These are phyloP conservation scores for Blomia tropicalis DNA, from an alignment of 2,888 invertebrate species.

Conservation along the genomic window DNA sequence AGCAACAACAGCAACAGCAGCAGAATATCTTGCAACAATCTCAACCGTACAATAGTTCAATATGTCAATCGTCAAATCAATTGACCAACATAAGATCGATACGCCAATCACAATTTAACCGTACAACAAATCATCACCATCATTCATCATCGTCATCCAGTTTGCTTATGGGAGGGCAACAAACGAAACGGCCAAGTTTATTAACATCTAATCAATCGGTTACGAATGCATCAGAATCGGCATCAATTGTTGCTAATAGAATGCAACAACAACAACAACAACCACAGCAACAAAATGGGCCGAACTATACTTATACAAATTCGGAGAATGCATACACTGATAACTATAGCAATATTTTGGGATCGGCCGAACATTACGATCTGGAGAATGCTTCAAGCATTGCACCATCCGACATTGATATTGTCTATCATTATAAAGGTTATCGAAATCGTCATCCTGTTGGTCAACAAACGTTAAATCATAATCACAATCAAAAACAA, in stretches of 20 bases:
- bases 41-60: neutral
- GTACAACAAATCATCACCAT: neutral
- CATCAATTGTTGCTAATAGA: neutral
- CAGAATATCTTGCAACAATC: neutral
- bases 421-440: slow-evolving; percentile 85
- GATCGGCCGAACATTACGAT: slow-evolving; percentile 76
- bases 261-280: neutral
- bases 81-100: too few relatives aligned
- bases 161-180: too few relatives aligned
- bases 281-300: slow-evolving; percentile 1
- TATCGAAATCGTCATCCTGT: slow-evolving; percentile 67
- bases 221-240: neutral
- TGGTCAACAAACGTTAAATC: slow-evolving; percentile 35
- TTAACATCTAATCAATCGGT: neutral
- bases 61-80: neutral
- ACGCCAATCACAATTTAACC: neutral
- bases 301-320: neutral
- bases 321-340: slow-evolving; percentile 18
- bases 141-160: neutral
- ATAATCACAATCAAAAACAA: slow-evolving; percentile 39
- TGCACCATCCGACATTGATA: slow-evolving; percentile 90
- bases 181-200: neutral
- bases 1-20: neutral
- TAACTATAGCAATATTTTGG: slow-evolving; percentile 24
- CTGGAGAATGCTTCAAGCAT: slow-evolving; percentile 92